A percentile compares a stretch with the other conserved stretches of the same genome.
These are phyloP conservation scores for Trachelipus rathkii DNA, from an alignment of 1,140 invertebrate genomes.

Conservation along the genomic window DNA sequence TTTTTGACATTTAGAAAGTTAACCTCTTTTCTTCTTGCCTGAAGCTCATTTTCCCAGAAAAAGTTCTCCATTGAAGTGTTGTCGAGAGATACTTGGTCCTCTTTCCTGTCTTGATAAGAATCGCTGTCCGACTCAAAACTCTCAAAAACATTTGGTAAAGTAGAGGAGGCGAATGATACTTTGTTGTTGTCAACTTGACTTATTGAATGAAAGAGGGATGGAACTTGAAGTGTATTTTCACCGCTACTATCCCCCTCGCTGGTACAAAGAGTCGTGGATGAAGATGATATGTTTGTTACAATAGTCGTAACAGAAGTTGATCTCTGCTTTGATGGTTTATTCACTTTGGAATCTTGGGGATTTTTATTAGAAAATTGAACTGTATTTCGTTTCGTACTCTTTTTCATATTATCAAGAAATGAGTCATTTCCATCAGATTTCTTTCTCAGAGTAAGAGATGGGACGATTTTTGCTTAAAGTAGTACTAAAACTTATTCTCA, in stretches of 20 bases:
- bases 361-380: not conserved
- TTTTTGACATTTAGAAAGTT: too few species aligned
- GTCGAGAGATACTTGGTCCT: not conserved
- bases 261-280: not conserved
- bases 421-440: not conserved
- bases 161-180: not conserved
- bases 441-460: not conserved
- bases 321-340: not conserved
- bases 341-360: not conserved
- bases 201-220: not conserved
- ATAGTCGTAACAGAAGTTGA: not conserved
- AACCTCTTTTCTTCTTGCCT: not conserved
- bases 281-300: not conserved
- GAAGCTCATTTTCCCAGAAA: not conserved
- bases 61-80: not conserved
- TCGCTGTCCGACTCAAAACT: not conserved
- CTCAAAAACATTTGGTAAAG: not conserved
- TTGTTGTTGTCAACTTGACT: not conserved
- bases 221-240: not conserved
- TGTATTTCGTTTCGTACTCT: not conserved
- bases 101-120: not conserved
- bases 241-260: not conserved
- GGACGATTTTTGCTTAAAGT: not conserved
- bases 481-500: not conserved
- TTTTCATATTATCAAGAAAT: not conserved